Evolutionary conservation across 2,113 vertebrate species (phyloP), one percentile per base, ranked within the genome.

Genomic region (Laticauda colubrina): DNA sequence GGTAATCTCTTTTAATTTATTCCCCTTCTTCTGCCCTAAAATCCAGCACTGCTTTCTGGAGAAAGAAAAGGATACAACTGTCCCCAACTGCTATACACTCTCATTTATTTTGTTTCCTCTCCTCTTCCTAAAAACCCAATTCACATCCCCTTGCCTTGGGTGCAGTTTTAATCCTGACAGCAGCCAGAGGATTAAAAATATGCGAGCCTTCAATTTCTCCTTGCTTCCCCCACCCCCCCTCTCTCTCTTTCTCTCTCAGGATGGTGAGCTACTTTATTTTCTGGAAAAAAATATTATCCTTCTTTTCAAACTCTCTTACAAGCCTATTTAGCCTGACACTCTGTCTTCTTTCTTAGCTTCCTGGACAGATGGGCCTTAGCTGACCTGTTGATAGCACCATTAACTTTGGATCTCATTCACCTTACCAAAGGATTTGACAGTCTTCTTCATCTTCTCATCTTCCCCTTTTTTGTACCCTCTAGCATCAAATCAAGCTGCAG

Each of bases 401-500:
- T 94, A 92, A 94, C 92, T 93, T 92, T 95, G 97, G 96, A 96
- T 94, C 57, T 3, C 91, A 29, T 96, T 97, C 94, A 91, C 91
- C 90, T 89, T 89, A 91, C 93, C 94, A 92, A 90, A 94, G 59
- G 88, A 93, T 91, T 90, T 86, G 29, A 94, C 91, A 94, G 93
- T 43, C 93, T 89, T 94, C 94, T 88, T 54, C 88, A 92, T 91
- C 91, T 89, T 89, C 59, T 92, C 59, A 93, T 87, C 85, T 20
- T 55, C 69, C 55, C 90, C 7, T 75, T 64, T 64, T 64, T 56
- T 95, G 97, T 94, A 90, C 24, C 11, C 91, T 91, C 91, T 97
- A 97, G 97, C 97, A 97, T 94, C 96, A 95, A 96, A 95, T 97
- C 97, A 97, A 97, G 95, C 97, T 97, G 97, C 94, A 93, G 97